phyloP scores from a whole-genome alignment of 2,113 vertebrate species.

The Nanger granti region DNA sequence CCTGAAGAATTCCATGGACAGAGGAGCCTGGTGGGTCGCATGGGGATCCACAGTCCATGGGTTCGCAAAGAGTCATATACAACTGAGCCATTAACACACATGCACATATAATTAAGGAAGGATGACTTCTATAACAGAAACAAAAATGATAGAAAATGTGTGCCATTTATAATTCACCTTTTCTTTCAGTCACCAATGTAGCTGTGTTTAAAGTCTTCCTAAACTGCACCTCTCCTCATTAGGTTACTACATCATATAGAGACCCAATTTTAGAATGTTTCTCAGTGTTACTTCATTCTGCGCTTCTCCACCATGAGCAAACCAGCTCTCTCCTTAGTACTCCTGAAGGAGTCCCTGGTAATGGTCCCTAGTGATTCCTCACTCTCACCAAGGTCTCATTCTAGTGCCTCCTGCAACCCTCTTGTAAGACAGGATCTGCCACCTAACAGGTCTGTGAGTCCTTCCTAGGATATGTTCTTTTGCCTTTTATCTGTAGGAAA shows the following conservation, averaged over 20 bases:
- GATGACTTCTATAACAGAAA: not conserved
- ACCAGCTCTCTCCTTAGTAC: not conserved
- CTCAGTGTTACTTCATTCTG: not conserved
- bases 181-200: not conserved
- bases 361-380: not conserved
- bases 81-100: not conserved
- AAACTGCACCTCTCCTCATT: not conserved
- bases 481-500: not conserved
- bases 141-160: not conserved
- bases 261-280: not conserved
- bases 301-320: rapidly evolving
- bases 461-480: not conserved
- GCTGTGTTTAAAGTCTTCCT: not conserved
- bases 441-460: not conserved
- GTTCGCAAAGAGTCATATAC: not conserved
- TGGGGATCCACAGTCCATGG: not conserved
- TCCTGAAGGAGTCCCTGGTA: not conserved
- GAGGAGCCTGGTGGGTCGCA: not conserved
- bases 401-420: rapidly evolving
- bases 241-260: not conserved
- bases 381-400: not conserved
- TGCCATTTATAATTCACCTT: not conserved
- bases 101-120: not conserved
- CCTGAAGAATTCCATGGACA: not conserved
- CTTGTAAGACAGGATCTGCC: not conserved